A percentile compares a stretch with the other conserved stretches of the same genome.
Evolutionary conservation across 2,888 invertebrate genomes (phyloP).

Genomic region (Physocephala rufipes): DNA sequence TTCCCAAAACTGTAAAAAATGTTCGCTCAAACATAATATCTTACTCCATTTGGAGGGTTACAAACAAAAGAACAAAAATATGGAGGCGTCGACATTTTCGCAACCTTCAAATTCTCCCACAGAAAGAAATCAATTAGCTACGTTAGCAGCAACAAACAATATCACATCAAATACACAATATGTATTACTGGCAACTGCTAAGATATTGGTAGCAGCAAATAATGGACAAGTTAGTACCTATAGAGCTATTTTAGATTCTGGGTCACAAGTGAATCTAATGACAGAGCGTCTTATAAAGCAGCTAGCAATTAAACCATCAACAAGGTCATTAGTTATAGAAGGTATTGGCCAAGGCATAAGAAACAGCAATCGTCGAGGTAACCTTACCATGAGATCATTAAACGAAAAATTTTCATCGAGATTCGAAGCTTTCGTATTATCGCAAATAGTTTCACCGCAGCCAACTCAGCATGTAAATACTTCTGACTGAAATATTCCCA

Average conservation of each 20-base stretch:
- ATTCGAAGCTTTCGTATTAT: slow-evolving; percentile 3
- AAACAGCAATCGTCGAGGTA: neutral
- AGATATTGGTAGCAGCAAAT: neutral
- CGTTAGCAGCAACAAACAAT: neutral
- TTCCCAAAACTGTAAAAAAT: no score
- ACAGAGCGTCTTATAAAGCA: neutral
- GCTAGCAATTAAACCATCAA: neutral
- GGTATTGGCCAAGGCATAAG: neutral
- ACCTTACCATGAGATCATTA: slow-evolving; percentile 1
- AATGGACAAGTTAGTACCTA: neutral
- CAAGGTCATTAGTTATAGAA: neutral
- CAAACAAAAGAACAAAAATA: no score
- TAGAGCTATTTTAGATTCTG: slow-evolving; percentile 3
- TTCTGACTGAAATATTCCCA: slow-evolving; percentile 4
- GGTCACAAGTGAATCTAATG: neutral
- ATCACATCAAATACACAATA: neutral
- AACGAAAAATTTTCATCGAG: neutral
- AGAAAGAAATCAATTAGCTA: neutral
- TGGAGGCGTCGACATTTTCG: no score
- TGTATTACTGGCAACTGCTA: neutral
- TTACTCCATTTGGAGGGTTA: no score
- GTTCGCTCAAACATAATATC: no score
- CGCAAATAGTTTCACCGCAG: slow-evolving; percentile 2
- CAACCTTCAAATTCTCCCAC: no score
- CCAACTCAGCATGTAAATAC: neutral